Conservation (phyloP, 2,888 invertebrate species). For the Ectemnius lituratus region DNA sequence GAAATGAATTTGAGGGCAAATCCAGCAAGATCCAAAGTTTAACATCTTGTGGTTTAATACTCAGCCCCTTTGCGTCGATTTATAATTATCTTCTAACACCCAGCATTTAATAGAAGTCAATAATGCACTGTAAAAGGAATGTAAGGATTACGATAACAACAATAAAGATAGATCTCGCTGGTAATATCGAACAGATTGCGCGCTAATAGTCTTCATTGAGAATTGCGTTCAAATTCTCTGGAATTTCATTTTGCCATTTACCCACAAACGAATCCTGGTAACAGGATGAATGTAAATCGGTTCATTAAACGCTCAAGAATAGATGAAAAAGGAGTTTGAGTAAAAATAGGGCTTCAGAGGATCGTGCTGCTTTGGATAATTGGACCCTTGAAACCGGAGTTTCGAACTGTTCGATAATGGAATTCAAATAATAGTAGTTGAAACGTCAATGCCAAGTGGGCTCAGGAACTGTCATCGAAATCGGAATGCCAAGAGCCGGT, state of each 20-base stretch:
- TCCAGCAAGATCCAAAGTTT: too few species aligned
- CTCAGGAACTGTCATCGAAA: conserved; percentile 18
- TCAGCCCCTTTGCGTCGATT: too few species aligned
- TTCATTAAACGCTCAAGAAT: too few species aligned
- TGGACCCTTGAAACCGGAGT: too few species aligned
- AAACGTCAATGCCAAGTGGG: not conserved
- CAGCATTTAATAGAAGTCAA: too few species aligned
- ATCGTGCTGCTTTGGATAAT: too few species aligned
- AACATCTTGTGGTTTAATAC: too few species aligned
- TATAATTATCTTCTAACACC: too few species aligned
- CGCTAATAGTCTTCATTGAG: conserved; percentile 8
- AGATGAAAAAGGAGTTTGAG: too few species aligned
- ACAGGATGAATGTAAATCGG: too few species aligned
- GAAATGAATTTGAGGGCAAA: not conserved
- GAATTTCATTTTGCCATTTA: conserved; percentile 14
- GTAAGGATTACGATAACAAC: conserved; percentile 5
- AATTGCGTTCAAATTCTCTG: conserved; percentile 19
- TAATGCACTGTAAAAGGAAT: not conserved
- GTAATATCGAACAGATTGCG: conserved; percentile 25
- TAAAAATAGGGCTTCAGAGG: too few species aligned
- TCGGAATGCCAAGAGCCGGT: conserved; percentile 12
- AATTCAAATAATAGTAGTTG: not conserved
- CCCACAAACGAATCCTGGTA: too few species aligned
- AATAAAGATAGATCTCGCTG: conserved; percentile 4
- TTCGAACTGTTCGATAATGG: not conserved